A percentile compares a stretch with the other conserved stretches of the same genome.
phyloP scores from a whole-genome alignment of 2,113 vertebrate species.

The Saguinus imperator region DNA sequence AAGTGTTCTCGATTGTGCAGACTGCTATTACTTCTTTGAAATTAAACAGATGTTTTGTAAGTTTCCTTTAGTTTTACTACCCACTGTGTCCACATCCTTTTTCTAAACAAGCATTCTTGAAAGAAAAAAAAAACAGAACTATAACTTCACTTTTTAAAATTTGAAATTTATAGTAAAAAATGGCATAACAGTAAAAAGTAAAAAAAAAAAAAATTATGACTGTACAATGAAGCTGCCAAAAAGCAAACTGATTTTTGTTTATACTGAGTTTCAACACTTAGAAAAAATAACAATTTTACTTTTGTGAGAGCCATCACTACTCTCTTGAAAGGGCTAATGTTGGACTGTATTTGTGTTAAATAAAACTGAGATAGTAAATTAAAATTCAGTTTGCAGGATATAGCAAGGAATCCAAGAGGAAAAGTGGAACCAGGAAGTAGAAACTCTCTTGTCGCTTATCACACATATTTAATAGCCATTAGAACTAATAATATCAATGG shows the following conservation, averaged over 20 bases:
- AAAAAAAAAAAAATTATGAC: not conserved
- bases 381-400: not conserved
- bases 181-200: not conserved
- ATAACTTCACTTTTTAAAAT: conserved; percentile 10
- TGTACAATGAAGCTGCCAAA: not conserved
- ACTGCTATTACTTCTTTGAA: not conserved
- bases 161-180: not conserved
- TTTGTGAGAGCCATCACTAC: not conserved
- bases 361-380: not conserved
- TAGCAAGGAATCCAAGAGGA: not conserved
- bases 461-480: not conserved
- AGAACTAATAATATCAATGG: not conserved
- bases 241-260: not conserved
- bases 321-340: conserved; percentile 14
- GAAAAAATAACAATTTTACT: not conserved
- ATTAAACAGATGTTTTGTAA: not conserved
- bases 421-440: not conserved
- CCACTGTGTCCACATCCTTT: not conserved
- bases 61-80: conserved; percentile 13
- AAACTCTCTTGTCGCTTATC: not conserved
- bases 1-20: not conserved
- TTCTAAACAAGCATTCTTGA: not conserved
- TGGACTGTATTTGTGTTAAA: not conserved
- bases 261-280: not conserved
- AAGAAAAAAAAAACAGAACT: not conserved